These are phyloP conservation scores for Myotis daubentonii DNA, from an alignment of 2,797 vertebrate species.

Conservation along the genomic window DNA sequence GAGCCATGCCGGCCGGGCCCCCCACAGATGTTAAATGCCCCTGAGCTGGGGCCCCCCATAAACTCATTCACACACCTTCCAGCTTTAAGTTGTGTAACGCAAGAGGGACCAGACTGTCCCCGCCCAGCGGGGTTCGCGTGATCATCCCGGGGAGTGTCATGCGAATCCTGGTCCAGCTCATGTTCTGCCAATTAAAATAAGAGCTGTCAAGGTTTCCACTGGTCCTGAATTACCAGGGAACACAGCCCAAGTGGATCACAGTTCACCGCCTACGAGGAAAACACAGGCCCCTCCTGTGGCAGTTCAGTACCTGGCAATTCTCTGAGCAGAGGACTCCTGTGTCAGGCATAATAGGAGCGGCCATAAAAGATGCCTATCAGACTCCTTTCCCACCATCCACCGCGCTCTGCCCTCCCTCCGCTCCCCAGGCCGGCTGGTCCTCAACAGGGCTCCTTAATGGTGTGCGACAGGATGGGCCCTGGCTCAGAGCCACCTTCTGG, in stretches of 20 bases:
- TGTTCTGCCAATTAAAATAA: background rate
- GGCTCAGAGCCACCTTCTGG: background rate
- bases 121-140: fast-evolving
- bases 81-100: background rate
- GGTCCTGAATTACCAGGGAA: background rate
- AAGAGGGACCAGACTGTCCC: no score
- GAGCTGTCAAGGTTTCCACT: background rate
- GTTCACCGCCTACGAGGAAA: background rate
- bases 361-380: background rate
- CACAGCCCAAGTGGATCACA: background rate
- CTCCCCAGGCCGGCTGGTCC: background rate
- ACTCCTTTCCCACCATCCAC: background rate
- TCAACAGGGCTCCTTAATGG: background rate
- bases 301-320: background rate
- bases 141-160: background rate
- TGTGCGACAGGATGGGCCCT: background rate
- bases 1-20: no score
- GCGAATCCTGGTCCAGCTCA: background rate
- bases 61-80: background rate
- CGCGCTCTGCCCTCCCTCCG: background rate
- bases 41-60: background rate
- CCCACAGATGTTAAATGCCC: no score
- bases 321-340: background rate
- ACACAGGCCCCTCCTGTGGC: background rate
- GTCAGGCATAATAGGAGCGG: background rate